phyloP scores from a whole-genome alignment of 2,113 vertebrate genomes.

The Tauraco erythrolophus region DNA sequence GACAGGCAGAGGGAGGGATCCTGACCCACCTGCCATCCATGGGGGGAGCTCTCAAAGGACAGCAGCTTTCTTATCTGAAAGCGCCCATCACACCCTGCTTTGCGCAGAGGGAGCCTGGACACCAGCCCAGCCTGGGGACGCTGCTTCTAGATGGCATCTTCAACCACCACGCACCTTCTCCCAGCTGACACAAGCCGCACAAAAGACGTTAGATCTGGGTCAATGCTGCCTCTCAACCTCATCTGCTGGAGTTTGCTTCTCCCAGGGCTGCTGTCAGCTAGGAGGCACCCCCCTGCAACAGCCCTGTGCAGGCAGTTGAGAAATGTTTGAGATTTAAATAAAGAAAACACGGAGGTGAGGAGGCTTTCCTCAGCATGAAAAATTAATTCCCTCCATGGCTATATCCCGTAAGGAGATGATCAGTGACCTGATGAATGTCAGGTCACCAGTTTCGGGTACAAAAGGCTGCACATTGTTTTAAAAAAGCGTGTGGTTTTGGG shows the following conservation, averaged over 20 bases:
- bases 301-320: neutral
- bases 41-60: neutral
- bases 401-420: neutral
- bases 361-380: neutral
- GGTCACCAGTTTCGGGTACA: neutral
- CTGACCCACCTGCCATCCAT: neutral
- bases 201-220: rapidly evolving
- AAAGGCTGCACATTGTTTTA: neutral
- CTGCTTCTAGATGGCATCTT: neutral
- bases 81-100: neutral
- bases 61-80: neutral
- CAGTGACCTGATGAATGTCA: neutral
- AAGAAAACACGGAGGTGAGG: neutral
- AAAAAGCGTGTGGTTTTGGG: rapidly evolving
- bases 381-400: neutral
- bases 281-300: neutral
- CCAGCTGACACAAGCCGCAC: neutral
- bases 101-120: neutral
- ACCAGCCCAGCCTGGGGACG: neutral
- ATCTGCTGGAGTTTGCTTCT: neutral
- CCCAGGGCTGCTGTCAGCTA: neutral
- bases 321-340: neutral
- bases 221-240: neutral
- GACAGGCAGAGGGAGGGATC: neutral
- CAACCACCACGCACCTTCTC: neutral